These are phyloP conservation scores for Tenthredo amoena DNA, from an alignment of 2,888 invertebrate genomes.

Conservation along the genomic window DNA sequence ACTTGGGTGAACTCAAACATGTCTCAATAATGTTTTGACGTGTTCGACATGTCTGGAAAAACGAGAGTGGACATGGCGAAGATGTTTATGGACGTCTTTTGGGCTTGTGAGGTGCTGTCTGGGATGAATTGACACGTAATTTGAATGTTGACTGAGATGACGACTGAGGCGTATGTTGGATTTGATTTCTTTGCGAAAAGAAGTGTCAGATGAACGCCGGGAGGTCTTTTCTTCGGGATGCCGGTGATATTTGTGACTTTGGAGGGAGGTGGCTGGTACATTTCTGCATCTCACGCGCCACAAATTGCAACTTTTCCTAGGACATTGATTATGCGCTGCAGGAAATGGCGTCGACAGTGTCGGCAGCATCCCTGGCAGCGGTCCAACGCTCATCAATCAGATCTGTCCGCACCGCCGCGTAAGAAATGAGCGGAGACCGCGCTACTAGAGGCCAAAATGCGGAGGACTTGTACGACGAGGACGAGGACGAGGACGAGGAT, in stretches of 20 bases:
- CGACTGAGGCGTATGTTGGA: neutral
- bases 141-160: neutral
- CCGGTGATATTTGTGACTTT: neutral
- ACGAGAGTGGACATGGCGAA: neutral
- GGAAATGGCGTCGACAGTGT: slow-evolving; percentile 51
- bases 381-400: slow-evolving; percentile 61
- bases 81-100: neutral
- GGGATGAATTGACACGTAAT: neutral
- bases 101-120: neutral
- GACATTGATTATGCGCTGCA: slow-evolving; percentile 51
- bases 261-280: neutral
- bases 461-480: neutral
- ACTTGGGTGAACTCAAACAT: neutral
- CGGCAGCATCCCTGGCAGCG: slow-evolving; percentile 56
- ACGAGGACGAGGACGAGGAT: neutral
- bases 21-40: neutral
- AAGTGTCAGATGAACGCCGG: slow-evolving; percentile 8
- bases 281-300: slow-evolving; percentile 46
- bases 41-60: neutral
- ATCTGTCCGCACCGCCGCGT: slow-evolving; percentile 52
- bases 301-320: slow-evolving; percentile 51
- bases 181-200: neutral
- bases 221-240: neutral
- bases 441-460: slow-evolving; percentile 11
- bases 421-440: slow-evolving; percentile 47